Evolutionary conservation across 1,140 invertebrate species (phyloP).

Genomic region (Monomorium pharaonis): DNA sequence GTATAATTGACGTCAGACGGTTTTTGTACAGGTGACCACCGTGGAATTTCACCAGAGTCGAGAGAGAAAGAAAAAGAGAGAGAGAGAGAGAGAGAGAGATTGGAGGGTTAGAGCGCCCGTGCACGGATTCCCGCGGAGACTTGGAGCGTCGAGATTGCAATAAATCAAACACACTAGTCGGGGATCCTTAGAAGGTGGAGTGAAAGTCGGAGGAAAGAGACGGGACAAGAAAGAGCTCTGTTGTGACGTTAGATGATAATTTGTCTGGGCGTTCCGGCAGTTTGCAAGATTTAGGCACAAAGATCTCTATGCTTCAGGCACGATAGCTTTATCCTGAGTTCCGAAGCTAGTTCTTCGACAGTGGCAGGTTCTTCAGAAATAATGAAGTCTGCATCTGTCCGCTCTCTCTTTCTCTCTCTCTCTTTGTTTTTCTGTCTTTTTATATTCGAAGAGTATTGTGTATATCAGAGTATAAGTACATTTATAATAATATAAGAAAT

Average conservation of each 20-base stretch:
- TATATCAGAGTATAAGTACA: constrained; percentile 26
- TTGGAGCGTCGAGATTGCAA: constrained; percentile 69
- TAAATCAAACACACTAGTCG: constrained; percentile 73
- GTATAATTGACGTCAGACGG: constrained; percentile 61
- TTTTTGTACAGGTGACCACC: constrained; percentile 69
- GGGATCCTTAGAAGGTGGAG: constrained; percentile 7
- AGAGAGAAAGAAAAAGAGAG: not conserved
- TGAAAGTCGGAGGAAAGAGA: constrained; percentile 30
- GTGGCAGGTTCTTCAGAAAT: constrained; percentile 51
- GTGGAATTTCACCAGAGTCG: constrained; percentile 56
- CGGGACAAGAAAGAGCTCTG: constrained; percentile 67
- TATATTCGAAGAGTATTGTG: not conserved
- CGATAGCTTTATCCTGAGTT: not conserved
- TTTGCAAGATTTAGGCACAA: constrained; percentile 66
- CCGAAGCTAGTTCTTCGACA: constrained; percentile 29
- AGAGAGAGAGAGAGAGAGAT: not conserved
- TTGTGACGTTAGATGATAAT: constrained; percentile 76
- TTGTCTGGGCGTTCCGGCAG: constrained; percentile 71
- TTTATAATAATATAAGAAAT: not conserved
- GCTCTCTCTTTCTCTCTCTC: not conserved
- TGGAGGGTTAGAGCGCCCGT: not conserved
- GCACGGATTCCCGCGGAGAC: constrained; percentile 63
- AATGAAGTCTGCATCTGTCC: constrained; percentile 32
- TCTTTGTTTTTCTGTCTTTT: not conserved
- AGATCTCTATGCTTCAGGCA: constrained; percentile 23